Evolutionary conservation across 2,797 vertebrate genomes (phyloP).

Genomic region (Ctenopoma kingsleyae): DNA sequence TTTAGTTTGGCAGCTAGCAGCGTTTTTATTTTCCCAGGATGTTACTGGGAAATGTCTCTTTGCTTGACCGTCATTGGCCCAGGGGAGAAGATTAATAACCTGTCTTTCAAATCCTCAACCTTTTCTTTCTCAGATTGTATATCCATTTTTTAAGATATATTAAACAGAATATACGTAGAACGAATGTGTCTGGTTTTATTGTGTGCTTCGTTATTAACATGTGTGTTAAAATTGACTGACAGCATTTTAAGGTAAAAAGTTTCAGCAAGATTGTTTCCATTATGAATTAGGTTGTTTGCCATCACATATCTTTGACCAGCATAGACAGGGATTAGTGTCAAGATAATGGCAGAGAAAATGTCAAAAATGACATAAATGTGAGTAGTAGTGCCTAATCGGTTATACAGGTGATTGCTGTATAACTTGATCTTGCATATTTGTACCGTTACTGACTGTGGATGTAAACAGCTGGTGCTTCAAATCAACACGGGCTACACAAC

Average conservation of each 20-base stretch:
- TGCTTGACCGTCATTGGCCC: constrained; percentile 44
- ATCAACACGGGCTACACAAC: too few species aligned
- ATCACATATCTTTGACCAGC: too few species aligned
- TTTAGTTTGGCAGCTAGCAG: constrained; percentile 56
- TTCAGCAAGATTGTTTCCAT: too few species aligned
- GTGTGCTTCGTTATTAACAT: neutral
- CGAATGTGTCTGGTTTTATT: constrained; percentile 3
- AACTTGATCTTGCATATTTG: too few species aligned
- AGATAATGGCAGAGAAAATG: too few species aligned
- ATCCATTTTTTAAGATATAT: constrained; percentile 82
- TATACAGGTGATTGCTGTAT: too few species aligned
- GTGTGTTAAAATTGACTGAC: neutral
- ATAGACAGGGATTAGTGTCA: too few species aligned
- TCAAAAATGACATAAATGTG: too few species aligned
- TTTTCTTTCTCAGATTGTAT: constrained; percentile 81
- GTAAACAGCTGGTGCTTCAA: too few species aligned
- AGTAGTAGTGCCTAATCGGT: too few species aligned
- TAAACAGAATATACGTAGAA: constrained; percentile 77
- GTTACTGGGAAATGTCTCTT: constrained; percentile 35
- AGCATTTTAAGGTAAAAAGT: neutral
- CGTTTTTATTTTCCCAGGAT: constrained; percentile 20
- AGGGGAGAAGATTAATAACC: constrained; percentile 41
- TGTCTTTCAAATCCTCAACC: constrained; percentile 48
- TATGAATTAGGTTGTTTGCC: too few species aligned
- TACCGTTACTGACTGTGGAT: too few species aligned